Evolutionary conservation across 2,113 vertebrate genomes (phyloP).

Genomic region (Neolamprologus sp.): DNA sequence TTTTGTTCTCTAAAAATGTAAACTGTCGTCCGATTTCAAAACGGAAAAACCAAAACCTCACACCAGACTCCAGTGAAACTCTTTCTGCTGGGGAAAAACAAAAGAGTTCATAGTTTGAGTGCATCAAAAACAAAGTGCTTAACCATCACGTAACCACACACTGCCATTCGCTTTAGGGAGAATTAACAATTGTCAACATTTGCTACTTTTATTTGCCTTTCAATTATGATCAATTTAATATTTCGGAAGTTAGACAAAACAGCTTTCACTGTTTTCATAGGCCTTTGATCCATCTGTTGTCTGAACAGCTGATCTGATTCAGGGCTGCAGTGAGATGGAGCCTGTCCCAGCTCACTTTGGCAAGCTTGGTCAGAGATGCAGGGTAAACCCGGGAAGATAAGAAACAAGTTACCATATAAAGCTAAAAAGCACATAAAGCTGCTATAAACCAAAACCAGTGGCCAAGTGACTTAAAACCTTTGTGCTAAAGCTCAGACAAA

Average conservation of each 20-base stretch:
- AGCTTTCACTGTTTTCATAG: background rate
- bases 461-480: background rate
- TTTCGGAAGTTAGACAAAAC: background rate
- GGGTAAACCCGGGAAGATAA: background rate
- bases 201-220: background rate
- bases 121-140: background rate
- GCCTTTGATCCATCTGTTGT: background rate
- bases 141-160: background rate
- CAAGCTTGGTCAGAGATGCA: background rate
- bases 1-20: background rate
- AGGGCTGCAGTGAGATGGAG: background rate
- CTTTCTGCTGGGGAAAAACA: background rate
- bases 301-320: background rate
- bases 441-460: background rate
- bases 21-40: fast-evolving
- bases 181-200: background rate
- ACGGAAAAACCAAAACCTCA: background rate
- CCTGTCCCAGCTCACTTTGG: fast-evolving
- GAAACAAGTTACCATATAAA: background rate
- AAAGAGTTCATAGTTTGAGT: background rate
- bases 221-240: background rate
- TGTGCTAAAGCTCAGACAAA: fast-evolving
- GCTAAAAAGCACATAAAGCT: background rate
- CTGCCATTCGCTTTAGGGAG: background rate
- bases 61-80: background rate